Percentiles rank a stretch among this genome's conserved stretches.
Conservation (phyloP, 2,888 invertebrate genomes). For the Philereme transversata region DNA sequence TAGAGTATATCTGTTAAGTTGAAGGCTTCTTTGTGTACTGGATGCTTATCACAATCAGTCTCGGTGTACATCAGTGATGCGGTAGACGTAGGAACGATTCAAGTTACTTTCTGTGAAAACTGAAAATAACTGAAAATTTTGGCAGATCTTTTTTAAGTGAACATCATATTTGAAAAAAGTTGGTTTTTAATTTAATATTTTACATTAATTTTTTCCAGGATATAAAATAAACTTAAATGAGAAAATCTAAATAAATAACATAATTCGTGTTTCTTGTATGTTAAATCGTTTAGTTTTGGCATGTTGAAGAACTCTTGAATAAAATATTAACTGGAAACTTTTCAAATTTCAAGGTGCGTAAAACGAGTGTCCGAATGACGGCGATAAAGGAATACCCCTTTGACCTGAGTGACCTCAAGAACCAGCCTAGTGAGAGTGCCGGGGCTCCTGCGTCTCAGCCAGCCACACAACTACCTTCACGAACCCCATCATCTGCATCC, state of each 20-base stretch:
- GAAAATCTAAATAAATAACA: not conserved
- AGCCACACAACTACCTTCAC: conserved; percentile 29
- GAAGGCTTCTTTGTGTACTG: conserved; percentile 49
- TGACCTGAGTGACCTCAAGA: conserved; percentile 74
- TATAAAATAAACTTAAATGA: too few species aligned
- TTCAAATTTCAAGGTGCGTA: conserved; percentile 67
- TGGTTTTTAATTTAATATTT: not conserved
- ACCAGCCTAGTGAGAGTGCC: conserved; percentile 51
- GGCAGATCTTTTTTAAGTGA: not conserved
- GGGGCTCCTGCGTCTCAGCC: conserved; percentile 36
- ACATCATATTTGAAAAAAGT: too few species aligned
- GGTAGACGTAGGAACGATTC: conserved; percentile 41
- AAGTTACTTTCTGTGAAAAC: conserved; percentile 14
- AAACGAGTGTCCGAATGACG: conserved; percentile 81
- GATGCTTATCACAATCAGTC: conserved; percentile 45
- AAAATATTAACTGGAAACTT: conserved; percentile 1
- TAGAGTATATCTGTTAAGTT: conserved; percentile 47
- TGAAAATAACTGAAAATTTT: not conserved
- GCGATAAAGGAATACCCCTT: conserved; percentile 82
- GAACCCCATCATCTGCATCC: conserved; percentile 40
- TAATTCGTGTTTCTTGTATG: not conserved
- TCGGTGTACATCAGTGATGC: conserved; percentile 47
- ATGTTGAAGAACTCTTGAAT: not conserved
- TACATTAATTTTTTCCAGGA: not conserved
- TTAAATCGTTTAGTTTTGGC: not conserved